These are phyloP conservation scores for Rhizomys pruinosus DNA, from an alignment of 2,113 vertebrate genomes.

Conservation along the genomic window DNA sequence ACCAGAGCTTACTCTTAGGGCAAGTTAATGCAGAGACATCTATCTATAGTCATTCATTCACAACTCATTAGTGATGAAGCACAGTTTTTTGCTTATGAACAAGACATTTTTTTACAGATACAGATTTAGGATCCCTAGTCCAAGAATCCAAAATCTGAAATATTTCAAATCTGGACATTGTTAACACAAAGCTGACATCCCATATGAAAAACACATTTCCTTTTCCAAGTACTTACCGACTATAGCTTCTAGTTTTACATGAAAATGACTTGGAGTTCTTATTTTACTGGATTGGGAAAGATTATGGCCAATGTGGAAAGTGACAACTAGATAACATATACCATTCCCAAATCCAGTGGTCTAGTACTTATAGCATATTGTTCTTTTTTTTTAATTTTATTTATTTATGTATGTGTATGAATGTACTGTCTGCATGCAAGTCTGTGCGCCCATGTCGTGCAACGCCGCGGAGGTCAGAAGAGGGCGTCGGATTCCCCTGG, in stretches of 20 bases:
- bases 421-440: no score
- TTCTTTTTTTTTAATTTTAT: no score
- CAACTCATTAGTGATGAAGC: not conserved
- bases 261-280: constrained; percentile 93
- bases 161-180: not conserved
- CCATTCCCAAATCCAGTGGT: not conserved
- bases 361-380: constrained; percentile 90
- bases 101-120: not conserved
- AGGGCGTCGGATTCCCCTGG: no score
- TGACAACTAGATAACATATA: not conserved
- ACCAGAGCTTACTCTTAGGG: rapidly evolving
- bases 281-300: constrained; percentile 96
- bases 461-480: no score
- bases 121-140: not conserved
- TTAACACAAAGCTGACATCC: not conserved
- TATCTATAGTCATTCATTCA: not conserved
- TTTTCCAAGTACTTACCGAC: no score
- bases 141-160: not conserved
- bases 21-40: not conserved
- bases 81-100: not conserved
- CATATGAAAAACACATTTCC: not conserved
- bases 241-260: constrained; percentile 89
- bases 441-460: no score
- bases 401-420: no score
- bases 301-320: constrained; percentile 89